Evolutionary conservation across 64 coral and sea anemone species (phyloP).

Genomic region (Montipora capricornis): DNA sequence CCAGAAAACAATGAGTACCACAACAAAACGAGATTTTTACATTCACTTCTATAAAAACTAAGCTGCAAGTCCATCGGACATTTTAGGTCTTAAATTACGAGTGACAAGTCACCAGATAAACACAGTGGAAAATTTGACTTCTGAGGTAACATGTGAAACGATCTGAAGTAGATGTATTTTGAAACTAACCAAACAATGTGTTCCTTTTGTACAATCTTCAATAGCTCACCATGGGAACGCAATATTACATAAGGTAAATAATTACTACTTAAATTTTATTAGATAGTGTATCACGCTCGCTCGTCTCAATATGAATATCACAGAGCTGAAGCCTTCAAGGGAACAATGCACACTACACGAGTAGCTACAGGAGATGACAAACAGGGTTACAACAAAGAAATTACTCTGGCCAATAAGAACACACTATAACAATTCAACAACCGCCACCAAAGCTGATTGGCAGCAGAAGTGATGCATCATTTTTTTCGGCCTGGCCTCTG

Average conservation of each 20-base stretch:
- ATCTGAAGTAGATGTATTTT: not conserved
- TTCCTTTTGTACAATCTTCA: not conserved
- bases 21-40: not conserved
- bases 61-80: no score
- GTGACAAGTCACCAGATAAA: not conserved
- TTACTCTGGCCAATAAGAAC: not conserved
- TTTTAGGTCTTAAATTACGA: not conserved
- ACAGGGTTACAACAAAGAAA: not conserved
- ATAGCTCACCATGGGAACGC: not conserved
- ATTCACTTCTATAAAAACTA: no score
- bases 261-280: not conserved
- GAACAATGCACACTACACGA: not conserved
- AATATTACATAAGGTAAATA: slow-evolving; percentile 17
- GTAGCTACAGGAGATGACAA: not conserved
- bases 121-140: not conserved
- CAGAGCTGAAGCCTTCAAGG: not conserved
- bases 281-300: not conserved
- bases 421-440: not conserved
- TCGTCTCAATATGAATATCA: not conserved
- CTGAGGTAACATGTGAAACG: not conserved
- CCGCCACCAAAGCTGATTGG: not conserved
- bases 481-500: no score
- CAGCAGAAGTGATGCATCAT: not conserved
- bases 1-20: not conserved
- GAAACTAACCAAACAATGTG: not conserved